phyloP scores from a whole-genome alignment of 2,113 vertebrate genomes.

The Ciconia maguari region DNA sequence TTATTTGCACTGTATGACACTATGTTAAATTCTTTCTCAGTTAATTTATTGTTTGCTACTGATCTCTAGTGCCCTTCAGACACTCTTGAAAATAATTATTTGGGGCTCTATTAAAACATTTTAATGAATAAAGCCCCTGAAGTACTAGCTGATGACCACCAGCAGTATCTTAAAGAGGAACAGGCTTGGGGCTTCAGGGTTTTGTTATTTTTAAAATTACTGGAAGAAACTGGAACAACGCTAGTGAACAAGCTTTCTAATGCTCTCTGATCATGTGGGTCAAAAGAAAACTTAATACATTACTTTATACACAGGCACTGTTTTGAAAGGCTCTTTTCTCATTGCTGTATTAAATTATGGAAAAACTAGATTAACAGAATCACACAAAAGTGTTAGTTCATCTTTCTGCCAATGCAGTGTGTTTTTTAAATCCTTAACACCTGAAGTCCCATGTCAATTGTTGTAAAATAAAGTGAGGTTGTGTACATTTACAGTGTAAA shows the following conservation, averaged over 20 bases:
- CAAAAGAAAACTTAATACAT: background rate
- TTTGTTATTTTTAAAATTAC: constrained; percentile 27
- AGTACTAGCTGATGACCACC: constrained; percentile 32
- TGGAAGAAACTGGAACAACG: background rate
- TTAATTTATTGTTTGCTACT: constrained; percentile 61
- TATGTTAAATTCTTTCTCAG: constrained; percentile 27
- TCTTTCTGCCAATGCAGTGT: background rate
- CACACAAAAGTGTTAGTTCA: background rate
- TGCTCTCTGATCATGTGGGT: background rate
- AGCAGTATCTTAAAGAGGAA: background rate
- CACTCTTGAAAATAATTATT: constrained; percentile 59
- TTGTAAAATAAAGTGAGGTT: background rate
- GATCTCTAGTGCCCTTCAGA: constrained; percentile 39
- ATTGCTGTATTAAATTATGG: background rate
- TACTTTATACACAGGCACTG: background rate
- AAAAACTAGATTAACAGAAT: background rate
- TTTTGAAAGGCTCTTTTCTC: background rate
- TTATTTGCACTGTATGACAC: constrained; percentile 45
- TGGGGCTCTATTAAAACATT: constrained; percentile 52
- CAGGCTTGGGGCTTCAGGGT: background rate
- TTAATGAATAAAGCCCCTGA: constrained; percentile 36
- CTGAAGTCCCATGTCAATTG: background rate
- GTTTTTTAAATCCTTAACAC: background rate
- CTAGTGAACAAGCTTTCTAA: constrained; percentile 1
- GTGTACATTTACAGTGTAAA: background rate